Evolutionary conservation across 30 jellyfish, hydroid and myxozoan genomes (phyloP).

Genomic region (Mastigias papua): DNA sequence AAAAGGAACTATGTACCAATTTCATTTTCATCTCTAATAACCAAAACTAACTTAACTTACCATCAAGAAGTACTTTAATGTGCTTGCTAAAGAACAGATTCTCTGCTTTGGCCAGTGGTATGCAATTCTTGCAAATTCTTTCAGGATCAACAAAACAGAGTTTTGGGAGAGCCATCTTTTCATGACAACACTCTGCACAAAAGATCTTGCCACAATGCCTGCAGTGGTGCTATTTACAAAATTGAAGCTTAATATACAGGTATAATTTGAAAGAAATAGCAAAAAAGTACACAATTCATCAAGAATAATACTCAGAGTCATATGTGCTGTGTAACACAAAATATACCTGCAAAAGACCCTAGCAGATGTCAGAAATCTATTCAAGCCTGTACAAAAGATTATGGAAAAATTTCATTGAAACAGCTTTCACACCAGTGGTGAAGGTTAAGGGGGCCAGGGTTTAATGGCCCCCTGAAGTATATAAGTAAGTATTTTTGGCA

Average conservation of each 20-base stretch:
- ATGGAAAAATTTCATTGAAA: too few species aligned
- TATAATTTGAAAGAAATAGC: neutral
- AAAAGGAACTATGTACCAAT: neutral
- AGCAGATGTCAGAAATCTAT: too few species aligned
- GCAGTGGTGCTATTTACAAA: slow-evolving; percentile 83
- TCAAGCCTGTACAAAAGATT: too few species aligned
- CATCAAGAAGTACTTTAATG: slow-evolving; percentile 63
- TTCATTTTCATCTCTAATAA: neutral
- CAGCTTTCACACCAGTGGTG: too few species aligned
- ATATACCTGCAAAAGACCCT: too few species aligned
- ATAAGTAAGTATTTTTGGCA: too few species aligned
- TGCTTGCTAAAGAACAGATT: slow-evolving; percentile 69
- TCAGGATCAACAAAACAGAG: slow-evolving; percentile 93
- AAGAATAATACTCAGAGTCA: too few species aligned
- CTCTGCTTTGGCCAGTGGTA: slow-evolving; percentile 77
- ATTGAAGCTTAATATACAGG: neutral
- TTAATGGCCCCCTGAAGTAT: too few species aligned
- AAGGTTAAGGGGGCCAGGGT: too few species aligned
- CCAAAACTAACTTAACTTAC: slow-evolving; percentile 22
- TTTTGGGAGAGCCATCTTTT: slow-evolving; percentile 74
- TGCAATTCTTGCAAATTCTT: slow-evolving; percentile 84
- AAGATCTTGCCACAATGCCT: slow-evolving; percentile 92
- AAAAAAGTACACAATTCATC: neutral
- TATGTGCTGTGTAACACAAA: too few species aligned
- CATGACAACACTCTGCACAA: slow-evolving; percentile 84